Evolutionary conservation across 2,113 vertebrate species (phyloP).

Genomic region (Anguilla rostrata): DNA sequence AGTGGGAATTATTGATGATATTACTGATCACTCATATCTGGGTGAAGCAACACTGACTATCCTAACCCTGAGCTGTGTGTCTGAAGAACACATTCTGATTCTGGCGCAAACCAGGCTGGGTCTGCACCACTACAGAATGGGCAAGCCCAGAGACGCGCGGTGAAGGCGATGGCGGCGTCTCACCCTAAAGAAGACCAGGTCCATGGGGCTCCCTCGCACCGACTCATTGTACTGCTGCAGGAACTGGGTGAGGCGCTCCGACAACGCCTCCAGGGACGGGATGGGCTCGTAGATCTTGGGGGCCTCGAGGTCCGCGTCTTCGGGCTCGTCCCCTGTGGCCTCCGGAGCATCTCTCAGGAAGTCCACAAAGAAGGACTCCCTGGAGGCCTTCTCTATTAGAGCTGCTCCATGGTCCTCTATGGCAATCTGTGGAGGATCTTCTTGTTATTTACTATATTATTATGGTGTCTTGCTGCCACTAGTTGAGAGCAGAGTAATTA

Average conservation of each 20-base stretch:
- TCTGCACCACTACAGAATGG: background rate
- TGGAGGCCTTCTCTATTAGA: constrained; percentile 54
- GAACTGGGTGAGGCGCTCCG: constrained; percentile 66
- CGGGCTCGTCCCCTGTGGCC: constrained; percentile 70
- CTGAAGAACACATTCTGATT: background rate
- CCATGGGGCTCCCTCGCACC: constrained; percentile 73
- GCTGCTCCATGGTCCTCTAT: constrained; percentile 66
- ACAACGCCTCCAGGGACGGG: constrained; percentile 67
- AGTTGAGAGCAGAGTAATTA: too few relatives aligned
- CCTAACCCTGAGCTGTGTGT: background rate
- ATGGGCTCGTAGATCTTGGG: constrained; percentile 80
- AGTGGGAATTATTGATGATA: too few relatives aligned
- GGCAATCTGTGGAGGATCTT: constrained; percentile 57
- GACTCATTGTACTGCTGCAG: constrained; percentile 79
- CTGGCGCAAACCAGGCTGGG: background rate
- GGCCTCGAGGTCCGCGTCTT: constrained; percentile 69
- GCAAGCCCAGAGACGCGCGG: background rate
- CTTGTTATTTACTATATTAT: background rate
- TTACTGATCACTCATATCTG: background rate
- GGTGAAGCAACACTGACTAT: background rate
- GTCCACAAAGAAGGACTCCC: constrained; percentile 76
- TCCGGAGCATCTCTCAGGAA: constrained; percentile 76
- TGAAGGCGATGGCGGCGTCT: background rate
- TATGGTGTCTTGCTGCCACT: background rate
- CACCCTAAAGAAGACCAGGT: constrained; percentile 84